Evolutionary conservation across 1,140 invertebrate species (phyloP).

Genomic region (Nasonia longicornis): DNA sequence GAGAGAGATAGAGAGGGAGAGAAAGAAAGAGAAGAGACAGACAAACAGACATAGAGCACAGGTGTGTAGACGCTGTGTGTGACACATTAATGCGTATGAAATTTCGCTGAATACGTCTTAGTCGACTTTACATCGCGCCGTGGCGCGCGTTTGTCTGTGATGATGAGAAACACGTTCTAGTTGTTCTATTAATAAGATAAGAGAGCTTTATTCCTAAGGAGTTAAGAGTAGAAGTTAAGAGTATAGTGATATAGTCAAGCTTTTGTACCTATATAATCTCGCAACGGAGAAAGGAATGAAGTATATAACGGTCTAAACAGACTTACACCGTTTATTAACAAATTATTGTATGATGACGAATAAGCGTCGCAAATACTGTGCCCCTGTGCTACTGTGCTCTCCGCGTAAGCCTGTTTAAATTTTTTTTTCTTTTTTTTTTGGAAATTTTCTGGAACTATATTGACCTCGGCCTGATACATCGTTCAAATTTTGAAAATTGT

Average conservation of each 20-base stretch:
- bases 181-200: slow-evolving; percentile 45
- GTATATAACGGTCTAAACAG: slow-evolving; percentile 20
- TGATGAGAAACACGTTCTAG: slow-evolving; percentile 45
- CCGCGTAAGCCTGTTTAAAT: slow-evolving; percentile 24
- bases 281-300: slow-evolving; percentile 34
- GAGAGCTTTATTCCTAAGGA: slow-evolving; percentile 44
- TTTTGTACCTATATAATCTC: slow-evolving; percentile 34
- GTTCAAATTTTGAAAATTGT: slow-evolving; percentile 57
- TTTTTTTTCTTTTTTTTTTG: slow-evolving; percentile 39
- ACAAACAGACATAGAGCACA: slow-evolving; percentile 44
- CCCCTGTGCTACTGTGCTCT: slow-evolving; percentile 43
- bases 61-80: slow-evolving; percentile 37
- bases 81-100: slow-evolving; percentile 33
- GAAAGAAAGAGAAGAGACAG: slow-evolving; percentile 33
- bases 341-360: slow-evolving; percentile 26
- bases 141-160: slow-evolving; percentile 46
- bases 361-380: slow-evolving; percentile 32
- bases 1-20: slow-evolving; percentile 8
- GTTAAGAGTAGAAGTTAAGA: slow-evolving; percentile 44
- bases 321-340: slow-evolving; percentile 26
- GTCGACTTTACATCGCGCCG: slow-evolving; percentile 37
- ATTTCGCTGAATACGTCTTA: slow-evolving; percentile 37
- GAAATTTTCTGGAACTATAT: slow-evolving; percentile 42
- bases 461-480: slow-evolving; percentile 59
- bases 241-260: slow-evolving; percentile 39